phyloP scores from a whole-genome alignment of 35 echinoderm and acorn worm species.

The Apostichopus parvimensis region DNA sequence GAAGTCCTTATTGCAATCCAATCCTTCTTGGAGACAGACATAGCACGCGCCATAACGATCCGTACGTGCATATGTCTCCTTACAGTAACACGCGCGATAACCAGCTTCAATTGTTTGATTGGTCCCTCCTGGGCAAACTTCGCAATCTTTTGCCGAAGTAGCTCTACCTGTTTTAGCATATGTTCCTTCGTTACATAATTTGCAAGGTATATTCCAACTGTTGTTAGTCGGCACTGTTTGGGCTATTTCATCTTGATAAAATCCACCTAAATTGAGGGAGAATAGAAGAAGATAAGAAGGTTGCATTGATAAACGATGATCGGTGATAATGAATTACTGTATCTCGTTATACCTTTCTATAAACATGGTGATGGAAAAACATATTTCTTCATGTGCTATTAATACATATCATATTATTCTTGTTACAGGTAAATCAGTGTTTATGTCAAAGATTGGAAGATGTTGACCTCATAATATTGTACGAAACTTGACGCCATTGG shows the following conservation, averaged over 20 bases:
- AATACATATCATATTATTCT: no score
- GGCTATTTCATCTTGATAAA: constrained; percentile 50
- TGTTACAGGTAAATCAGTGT: no score
- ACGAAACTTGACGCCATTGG: no score
- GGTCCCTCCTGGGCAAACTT: neutral
- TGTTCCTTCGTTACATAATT: constrained; percentile 13
- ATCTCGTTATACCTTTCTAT: no score
- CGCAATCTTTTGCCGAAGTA: no score
- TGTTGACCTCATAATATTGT: no score
- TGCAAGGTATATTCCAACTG: neutral
- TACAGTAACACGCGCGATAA: constrained; percentile 50
- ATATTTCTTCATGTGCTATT: no score
- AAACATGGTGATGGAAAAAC: no score
- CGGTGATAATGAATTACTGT: no score
- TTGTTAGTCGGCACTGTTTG: neutral
- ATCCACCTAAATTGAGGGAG: constrained; percentile 37
- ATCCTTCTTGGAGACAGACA: constrained; percentile 7
- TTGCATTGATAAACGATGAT: no score
- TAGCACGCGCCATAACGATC: constrained; percentile 43
- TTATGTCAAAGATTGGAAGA: no score
- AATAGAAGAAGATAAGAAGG: no score
- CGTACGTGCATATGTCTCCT: constrained; percentile 18
- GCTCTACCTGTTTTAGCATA: constrained; percentile 13
- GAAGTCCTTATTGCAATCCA: constrained; percentile 43
- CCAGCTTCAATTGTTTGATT: constrained; percentile 23